phyloP scores from a whole-genome alignment of 2,797 vertebrate genomes.

The Poecilia wingei region DNA sequence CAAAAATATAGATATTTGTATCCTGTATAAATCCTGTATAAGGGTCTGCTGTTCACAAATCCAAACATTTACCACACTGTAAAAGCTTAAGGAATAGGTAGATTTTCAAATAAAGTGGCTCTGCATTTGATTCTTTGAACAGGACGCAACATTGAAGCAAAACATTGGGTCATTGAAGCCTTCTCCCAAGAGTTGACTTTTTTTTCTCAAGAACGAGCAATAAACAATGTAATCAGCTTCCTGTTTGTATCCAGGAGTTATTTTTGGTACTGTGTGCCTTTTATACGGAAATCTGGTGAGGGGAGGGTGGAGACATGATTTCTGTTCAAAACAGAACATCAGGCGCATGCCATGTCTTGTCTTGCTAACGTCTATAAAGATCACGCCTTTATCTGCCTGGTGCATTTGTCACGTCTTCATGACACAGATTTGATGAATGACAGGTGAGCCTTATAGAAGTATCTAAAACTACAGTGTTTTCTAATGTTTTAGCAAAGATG shows the following conservation, averaged over 20 bases:
- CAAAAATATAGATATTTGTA: not conserved
- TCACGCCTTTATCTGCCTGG: not conserved
- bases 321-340: not conserved
- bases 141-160: not conserved
- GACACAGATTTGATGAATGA: not conserved
- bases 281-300: not conserved
- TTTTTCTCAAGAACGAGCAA: not conserved
- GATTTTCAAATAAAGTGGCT: not conserved
- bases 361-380: not conserved
- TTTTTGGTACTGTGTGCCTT: not conserved
- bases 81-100: not conserved
- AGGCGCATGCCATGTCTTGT: not conserved
- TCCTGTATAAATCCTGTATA: not conserved
- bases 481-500: not conserved
- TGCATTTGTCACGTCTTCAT: not conserved
- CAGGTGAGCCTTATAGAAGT: not conserved
- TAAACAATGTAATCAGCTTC: slow-evolving; percentile 4
- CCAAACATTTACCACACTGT: not conserved
- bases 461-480: not conserved
- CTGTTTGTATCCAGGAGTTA: slow-evolving; percentile 4
- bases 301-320: not conserved
- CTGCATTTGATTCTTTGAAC: not conserved
- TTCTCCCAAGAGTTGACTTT: not conserved
- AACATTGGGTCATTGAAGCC: not conserved
- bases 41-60: not conserved